Evolutionary conservation across 2,113 vertebrate species (phyloP), one percentile per base, ranked within the genome.

Genomic region (Pterocles orientalis): DNA sequence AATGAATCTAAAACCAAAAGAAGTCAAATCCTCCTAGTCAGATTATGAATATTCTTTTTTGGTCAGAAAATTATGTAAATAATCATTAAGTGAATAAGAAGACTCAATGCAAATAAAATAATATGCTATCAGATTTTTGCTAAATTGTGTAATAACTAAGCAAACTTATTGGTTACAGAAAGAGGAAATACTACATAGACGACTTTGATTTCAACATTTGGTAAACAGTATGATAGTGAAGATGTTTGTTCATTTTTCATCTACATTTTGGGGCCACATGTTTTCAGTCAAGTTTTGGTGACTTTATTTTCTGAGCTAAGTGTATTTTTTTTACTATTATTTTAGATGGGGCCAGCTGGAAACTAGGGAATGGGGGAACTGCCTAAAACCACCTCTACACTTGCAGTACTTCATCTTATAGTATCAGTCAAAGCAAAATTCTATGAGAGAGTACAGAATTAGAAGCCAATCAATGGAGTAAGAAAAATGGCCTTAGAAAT

Each of bases 151-250:
- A 62, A 39, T n/a, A 95, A 47, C 33, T 48, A 76, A 72, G 45
- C 21, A 45, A 76, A 26, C 10, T 3, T 71, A 87, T 68, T 88
- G 19, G 10, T 82, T 88, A 45, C 29, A 36, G 43, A 81, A 60
- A 71, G 33, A 84, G 61, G 57, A 91, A 87, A 88, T 58, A 31
- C 21, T 29, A 34, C 54, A 20, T 71, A 70, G 82, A 28, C 23
- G 39, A 39, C 51, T 88, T 84, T 73, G 72, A 93, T 88, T 95
- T 93, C 71, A 86, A 61, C 57, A 68, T 95, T 94, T 91, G 69
- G 81, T 95, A 92, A 96, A 95, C 28, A 68, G 48, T 64, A 72
- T n/a, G 31, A 56, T 91, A 89, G 88, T 92, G 45, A 48, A 95
- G 65, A 78, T 75, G 73, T 88, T 94, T 94, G 57, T 36, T 94